Percentiles rank a stretch among this genome's conserved stretches.
Evolutionary conservation across 2,797 vertebrate species (phyloP).

Genomic region (Hypotaenidia okinawae): DNA sequence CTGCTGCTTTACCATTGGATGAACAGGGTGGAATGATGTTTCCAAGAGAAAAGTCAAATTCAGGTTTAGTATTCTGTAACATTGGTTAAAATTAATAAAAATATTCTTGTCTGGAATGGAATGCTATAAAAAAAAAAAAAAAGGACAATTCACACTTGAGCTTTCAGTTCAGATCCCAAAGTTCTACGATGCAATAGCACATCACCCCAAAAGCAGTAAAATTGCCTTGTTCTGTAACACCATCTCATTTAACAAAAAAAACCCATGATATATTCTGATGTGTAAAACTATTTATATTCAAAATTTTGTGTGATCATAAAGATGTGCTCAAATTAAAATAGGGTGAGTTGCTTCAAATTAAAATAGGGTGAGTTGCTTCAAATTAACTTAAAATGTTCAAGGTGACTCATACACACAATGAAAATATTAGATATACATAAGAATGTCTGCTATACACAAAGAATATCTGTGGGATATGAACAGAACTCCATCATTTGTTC

Average conservation of each 20-base stretch:
- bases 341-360: neutral
- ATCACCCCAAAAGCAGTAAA: neutral
- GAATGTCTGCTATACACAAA: neutral
- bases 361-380: neutral
- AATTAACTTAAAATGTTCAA: neutral
- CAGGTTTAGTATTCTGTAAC: neutral
- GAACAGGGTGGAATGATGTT: neutral
- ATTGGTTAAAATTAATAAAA: neutral
- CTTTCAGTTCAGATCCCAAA: neutral
- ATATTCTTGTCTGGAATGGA: neutral
- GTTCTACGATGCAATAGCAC: neutral
- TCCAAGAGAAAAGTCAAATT: neutral
- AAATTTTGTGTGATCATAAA: neutral
- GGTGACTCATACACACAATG: neutral
- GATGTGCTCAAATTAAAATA: neutral
- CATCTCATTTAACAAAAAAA: neutral
- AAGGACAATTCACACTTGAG: neutral
- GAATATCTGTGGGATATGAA: neutral
- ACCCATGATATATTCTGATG: neutral
- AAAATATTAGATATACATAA: neutral
- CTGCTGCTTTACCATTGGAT: neutral
- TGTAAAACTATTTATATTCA: neutral
- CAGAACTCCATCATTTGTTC: neutral
- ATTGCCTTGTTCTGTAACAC: neutral
- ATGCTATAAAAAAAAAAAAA: neutral